Evolutionary conservation across 2,888 invertebrate genomes (phyloP), one percentile per base, ranked within the genome.

Genomic region (Furcula furcula): DNA sequence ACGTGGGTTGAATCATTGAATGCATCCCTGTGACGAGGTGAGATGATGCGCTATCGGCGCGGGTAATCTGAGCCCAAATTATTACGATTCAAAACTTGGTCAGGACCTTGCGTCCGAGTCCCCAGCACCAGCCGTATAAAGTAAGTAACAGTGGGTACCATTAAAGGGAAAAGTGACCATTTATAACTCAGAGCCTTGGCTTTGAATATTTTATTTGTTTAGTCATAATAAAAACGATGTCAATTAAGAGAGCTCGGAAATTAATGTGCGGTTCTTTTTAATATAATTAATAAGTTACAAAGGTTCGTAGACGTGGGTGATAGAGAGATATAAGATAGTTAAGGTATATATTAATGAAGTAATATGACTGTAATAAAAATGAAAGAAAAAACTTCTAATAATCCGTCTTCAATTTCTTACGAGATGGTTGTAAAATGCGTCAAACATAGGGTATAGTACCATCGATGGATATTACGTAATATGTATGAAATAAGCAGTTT

Each of bases 11-110:
- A 18, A 18, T 43, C n/a, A n/a, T n/a, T n/a, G 29, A 77, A 35
- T 81, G 39, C 78, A 46, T 42, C 69, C 70, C 85, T 82, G 83
- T 47, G 45, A 45, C 49, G 72, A 87, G 82, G 86, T 83, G 87
- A 86, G 86, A 87, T 84, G 85, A 81, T 72, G 65, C 76, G 74
- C 81, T 88, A 89, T 89, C 89, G 64, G 71, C 55, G 57, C 51
- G 63, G 74, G 89, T 89, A 89, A 89, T 89, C 89, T 86, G 83
- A 87, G 70, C 80, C 83, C 84, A 81, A 88, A 89, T 87, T 89
- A 89, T 89, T 89, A 89, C 84, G 83, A 87, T 83, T 85, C 83
- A 82, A 82, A 87, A 87, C 82, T 87, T 87, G 85, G 86, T 80
- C 83, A 84, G 79, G 79, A 78, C 76, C 81, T 82, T 79, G 79